These are phyloP conservation scores for Ptyas mucosa DNA, from an alignment of 2,113 vertebrate species.

Conservation along the genomic window DNA sequence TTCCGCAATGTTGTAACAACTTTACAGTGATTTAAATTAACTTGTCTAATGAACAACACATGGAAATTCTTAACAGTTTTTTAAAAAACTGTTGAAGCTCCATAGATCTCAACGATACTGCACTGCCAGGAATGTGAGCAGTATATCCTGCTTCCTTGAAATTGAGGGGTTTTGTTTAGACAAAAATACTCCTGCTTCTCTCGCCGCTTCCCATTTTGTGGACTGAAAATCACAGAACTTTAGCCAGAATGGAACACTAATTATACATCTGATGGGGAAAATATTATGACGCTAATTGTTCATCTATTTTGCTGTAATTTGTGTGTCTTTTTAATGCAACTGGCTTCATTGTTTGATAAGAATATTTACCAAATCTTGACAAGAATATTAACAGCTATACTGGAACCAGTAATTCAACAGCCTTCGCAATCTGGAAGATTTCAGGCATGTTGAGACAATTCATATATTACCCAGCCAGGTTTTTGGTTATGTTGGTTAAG, in stretches of 20 bases:
- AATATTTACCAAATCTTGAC: neutral
- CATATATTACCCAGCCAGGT: neutral
- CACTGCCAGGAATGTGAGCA: neutral
- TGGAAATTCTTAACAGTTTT: neutral
- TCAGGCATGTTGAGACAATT: neutral
- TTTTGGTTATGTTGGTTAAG: neutral
- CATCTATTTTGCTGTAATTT: neutral
- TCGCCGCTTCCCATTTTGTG: neutral
- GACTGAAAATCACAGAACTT: neutral
- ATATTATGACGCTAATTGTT: neutral
- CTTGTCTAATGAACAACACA: neutral
- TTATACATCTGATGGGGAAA: neutral
- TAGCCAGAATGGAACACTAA: neutral
- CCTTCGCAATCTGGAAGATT: neutral
- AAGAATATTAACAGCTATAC: neutral
- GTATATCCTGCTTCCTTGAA: neutral
- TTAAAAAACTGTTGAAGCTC: neutral
- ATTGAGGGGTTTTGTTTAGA: neutral
- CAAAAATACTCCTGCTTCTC: neutral
- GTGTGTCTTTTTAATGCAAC: neutral
- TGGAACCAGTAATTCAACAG: neutral
- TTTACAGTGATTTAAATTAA: neutral
- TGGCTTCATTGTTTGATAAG: neutral
- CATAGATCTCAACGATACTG: neutral
- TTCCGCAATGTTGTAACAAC: neutral